Base-by-base conservation (phyloP, 2,888 invertebrate genomes). In the Idaea dimidiata region DNA sequence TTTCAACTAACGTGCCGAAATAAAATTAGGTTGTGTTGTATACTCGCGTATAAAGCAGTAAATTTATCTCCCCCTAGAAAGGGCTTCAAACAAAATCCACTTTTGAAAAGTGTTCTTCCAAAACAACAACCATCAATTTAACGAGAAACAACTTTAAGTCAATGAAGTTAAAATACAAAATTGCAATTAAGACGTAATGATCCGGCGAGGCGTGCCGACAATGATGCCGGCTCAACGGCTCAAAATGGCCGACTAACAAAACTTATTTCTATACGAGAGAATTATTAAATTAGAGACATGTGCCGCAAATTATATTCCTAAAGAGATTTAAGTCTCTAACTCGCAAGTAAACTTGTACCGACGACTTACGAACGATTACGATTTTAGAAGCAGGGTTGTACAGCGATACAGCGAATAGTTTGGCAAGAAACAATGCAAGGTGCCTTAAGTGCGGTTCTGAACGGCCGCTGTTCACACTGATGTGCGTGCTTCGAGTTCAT, bases 271-370 rank as follows among this genome's bases (percentile, higher is more conserved):
- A 66, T 58, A 62, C 62, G 43, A 59, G 66, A 58, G 62, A 64
- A 67, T 65, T 62, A 67, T 65, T 65, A 63, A 59, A 65, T 62
- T 59, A 63, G 67, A 61, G 66, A 69, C 70, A 70, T 72, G 69
- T 70, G 69, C 70, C 66, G 66, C 68, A 65, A 67, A 70, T 72
- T 64, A 66, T 72, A 70, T 68, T 70, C 66, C 63, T 64, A 67
- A 72, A 70, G 72, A 69, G 69, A 72, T 72, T 65, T 60, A 67
- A 70, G 64, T 66, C 61, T 32, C 18, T 53, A 63, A 62, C 62
- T 62, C 60, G 54, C 59, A 62, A 58, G 58, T 64, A 66, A 69
- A 69, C 69, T 72, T 72, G 54, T 60, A 62, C 66, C 17, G 67
- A 65, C 65, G 67, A 65, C 65, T 67, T 67, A 65, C 64, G 64